Evolutionary conservation across 2,797 vertebrate genomes (phyloP).

Genomic region (Ctenopoma multispine): DNA sequence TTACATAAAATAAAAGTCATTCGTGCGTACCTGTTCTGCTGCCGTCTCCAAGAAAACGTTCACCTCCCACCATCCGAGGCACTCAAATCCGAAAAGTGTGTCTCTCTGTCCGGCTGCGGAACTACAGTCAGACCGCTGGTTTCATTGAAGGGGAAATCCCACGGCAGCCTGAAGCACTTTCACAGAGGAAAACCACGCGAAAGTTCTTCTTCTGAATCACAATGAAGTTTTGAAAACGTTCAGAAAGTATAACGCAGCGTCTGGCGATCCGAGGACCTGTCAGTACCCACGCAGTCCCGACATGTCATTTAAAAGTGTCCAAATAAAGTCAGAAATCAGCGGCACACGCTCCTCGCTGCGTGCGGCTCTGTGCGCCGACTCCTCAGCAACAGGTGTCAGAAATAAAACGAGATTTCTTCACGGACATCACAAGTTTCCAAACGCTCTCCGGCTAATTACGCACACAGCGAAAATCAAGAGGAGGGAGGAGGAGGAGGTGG

Average conservation of each 20-base stretch:
- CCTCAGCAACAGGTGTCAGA: slow-evolving; percentile 75
- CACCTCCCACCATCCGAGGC: slow-evolving; percentile 38
- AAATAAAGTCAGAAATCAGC: background rate
- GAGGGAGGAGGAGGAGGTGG: background rate
- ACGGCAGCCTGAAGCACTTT: slow-evolving; percentile 4
- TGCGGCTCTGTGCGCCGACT: slow-evolving; percentile 18
- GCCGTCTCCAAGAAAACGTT: slow-evolving; percentile 39
- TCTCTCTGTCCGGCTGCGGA: slow-evolving; percentile 31
- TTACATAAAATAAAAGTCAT: too few relatives aligned
- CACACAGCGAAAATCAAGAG: slow-evolving; percentile 16
- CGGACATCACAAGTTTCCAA: slow-evolving; percentile 61
- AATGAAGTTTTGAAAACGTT: background rate
- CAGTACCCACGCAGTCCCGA: slow-evolving; percentile 1
- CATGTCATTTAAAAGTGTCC: background rate
- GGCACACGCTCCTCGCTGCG: background rate
- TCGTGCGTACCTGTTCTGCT: slow-evolving; percentile 51
- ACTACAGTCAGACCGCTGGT: slow-evolving; percentile 21
- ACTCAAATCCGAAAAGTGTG: slow-evolving; percentile 40
- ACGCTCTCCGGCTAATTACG: slow-evolving; percentile 49
- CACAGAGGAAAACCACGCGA: background rate
- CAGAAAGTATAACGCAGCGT: slow-evolving; percentile 3
- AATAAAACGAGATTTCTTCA: slow-evolving; percentile 53
- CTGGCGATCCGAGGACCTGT: slow-evolving; percentile 32
- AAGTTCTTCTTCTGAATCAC: slow-evolving; percentile 16
- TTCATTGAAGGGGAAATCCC: slow-evolving; percentile 6